Percentiles rank a stretch among this genome's conserved stretches.
Evolutionary conservation across 2,113 vertebrate species (phyloP).

Genomic region (Platysteira castanea): DNA sequence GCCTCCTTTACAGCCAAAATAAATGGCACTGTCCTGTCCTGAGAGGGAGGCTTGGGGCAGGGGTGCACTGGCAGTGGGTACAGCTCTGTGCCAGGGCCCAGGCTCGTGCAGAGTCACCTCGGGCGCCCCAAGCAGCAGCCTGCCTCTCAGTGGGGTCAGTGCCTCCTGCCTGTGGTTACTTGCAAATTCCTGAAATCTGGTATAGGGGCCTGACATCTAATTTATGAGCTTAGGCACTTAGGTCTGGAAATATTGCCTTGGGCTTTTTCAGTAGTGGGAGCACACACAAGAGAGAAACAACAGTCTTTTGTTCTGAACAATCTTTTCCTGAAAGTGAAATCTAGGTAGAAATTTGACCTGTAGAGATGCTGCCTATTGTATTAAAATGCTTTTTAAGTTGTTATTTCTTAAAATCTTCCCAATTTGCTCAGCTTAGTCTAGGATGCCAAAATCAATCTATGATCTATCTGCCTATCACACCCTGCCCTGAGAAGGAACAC

Average conservation of each 20-base stretch:
- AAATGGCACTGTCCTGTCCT: background rate
- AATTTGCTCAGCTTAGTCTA: background rate
- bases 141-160: background rate
- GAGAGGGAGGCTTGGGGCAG: background rate
- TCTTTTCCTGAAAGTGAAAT: background rate
- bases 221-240: background rate
- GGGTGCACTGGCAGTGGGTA: background rate
- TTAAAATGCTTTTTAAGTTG: background rate
- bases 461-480: background rate
- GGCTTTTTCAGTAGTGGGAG: background rate
- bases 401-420: background rate
- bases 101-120: background rate
- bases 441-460: background rate
- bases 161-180: background rate
- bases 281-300: background rate
- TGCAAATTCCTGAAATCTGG: background rate
- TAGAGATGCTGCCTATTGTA: background rate
- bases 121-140: background rate
- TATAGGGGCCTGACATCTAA: background rate
- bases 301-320: background rate
- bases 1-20: background rate
- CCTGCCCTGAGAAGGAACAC: background rate
- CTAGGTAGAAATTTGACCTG: background rate
- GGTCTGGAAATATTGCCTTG: background rate
- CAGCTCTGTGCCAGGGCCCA: background rate